Conservation (phyloP, 2,888 invertebrate species). For the Drosophila nigritarsus region DNA sequence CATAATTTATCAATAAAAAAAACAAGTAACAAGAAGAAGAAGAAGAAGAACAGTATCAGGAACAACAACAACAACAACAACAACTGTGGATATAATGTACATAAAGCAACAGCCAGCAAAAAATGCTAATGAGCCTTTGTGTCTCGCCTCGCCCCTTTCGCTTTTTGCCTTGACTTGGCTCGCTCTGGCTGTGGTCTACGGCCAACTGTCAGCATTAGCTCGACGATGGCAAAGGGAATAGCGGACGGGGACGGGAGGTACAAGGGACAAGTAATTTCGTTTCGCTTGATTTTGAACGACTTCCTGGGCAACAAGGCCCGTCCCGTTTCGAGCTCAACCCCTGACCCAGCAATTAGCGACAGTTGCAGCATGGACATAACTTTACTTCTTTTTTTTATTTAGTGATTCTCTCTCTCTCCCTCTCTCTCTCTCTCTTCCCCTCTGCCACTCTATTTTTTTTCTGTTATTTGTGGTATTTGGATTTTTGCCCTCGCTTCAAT, state of each 20-base stretch:
- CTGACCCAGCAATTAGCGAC: constrained; percentile 74
- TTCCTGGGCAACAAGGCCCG: constrained; percentile 67
- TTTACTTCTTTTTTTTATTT: constrained; percentile 25
- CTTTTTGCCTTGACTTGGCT: constrained; percentile 8
- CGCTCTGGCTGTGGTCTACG: constrained; percentile 60
- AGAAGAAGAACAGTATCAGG: constrained; percentile 31
- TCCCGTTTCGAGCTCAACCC: constrained; percentile 44
- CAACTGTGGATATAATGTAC: constrained; percentile 52
- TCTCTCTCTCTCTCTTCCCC: background rate
- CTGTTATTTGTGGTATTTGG: constrained; percentile 53
- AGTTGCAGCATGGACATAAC: constrained; percentile 69
- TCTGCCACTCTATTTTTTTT: background rate
- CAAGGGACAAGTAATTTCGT: constrained; percentile 68
- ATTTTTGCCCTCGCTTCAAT: constrained; percentile 55
- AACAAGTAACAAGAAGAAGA: constrained; percentile 23
- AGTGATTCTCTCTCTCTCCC: background rate
- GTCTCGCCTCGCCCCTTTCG: constrained; percentile 11
- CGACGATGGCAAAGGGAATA: background rate
- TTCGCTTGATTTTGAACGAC: constrained; percentile 79
- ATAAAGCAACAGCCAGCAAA: constrained; percentile 72
- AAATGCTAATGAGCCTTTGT: constrained; percentile 71
- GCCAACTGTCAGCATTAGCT: constrained; percentile 62
- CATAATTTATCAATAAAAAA: constrained; percentile 76
- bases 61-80: constrained; percentile 26
- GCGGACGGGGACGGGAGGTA: background rate